Base-by-base conservation (phyloP, 2,888 invertebrate species). In the Thereva nobilitata region DNA sequence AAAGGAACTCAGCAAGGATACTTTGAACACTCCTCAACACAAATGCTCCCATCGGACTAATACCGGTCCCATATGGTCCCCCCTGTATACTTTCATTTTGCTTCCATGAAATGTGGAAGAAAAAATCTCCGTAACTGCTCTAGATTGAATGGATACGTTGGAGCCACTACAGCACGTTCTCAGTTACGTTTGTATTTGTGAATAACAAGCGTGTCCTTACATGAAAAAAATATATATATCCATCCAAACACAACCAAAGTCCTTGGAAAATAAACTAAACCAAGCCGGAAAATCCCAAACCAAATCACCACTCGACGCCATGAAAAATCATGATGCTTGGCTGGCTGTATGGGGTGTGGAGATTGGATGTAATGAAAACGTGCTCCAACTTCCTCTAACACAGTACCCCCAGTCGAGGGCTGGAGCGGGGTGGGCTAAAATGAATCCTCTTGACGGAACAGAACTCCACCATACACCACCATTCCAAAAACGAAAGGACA, bases 271-370 rank as follows among this genome's bases (percentile, higher is more conserved):
- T 61, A 61, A 50, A 61, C 61, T 41, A 61, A 49, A 61, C 50
- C 61, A 61, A 61, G 61, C 35, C 50, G 61, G 50, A 61, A 61
- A 67, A 67, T 57, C 52, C 67, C 64, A 57, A 64, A 68, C 59
- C 45, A 64, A 68, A 64, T 68, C 67, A 68, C 64, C 67, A 68
- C 67, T 68, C 64, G 67, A 54, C 67, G 64, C 64, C 67, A 68
- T 68, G 67, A 68, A 68, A 68, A 68, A 68, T 68, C 67, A 64
- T 64, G 64, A 64, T 55, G 55, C 47, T 55, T 65, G 45, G 55
- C 55, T 63, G 54, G 50, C 41, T 67, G 56, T 63, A 67, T 67
- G 64, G 64, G 56, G 64, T 67, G 67, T 64, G 67, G 42, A 67
- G 67, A 67, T 67, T 67, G 67, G 56, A 67, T 64, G 63, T 67